Conservation (phyloP, 2,888 invertebrate species). For the Tipula confusa region DNA sequence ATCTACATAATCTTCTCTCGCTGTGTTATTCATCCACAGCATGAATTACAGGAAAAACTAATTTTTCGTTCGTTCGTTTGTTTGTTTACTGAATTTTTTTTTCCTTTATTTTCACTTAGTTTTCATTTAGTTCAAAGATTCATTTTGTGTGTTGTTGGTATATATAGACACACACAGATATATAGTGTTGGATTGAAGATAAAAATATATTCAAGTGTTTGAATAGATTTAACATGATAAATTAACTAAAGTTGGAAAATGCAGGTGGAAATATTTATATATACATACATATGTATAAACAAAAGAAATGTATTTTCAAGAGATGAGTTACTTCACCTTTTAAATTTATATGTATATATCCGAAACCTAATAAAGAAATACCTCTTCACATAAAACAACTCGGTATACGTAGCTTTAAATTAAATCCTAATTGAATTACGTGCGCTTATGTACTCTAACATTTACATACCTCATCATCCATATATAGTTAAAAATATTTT, state of each 20-base stretch:
- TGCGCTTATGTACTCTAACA: background rate
- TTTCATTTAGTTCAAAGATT: conserved; percentile 6
- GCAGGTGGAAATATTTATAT: background rate
- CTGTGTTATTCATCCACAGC: conserved; percentile 20
- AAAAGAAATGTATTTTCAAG: background rate
- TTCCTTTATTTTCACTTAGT: background rate
- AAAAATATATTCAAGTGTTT: background rate
- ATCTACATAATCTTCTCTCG: background rate
- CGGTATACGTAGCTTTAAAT: background rate
- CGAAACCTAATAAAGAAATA: background rate
- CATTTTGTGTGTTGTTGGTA: background rate
- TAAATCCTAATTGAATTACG: background rate
- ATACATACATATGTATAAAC: background rate
- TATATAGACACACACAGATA: background rate
- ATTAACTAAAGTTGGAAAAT: conserved; percentile 17
- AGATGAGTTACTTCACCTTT: too few species aligned
- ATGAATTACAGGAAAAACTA: conserved; percentile 25
- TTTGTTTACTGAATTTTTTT: background rate
- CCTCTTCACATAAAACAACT: background rate
- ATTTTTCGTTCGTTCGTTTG: conserved; percentile 15
- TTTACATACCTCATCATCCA: background rate
- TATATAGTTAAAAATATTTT: background rate
- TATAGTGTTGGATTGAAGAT: background rate
- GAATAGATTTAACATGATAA: conserved; percentile 12
- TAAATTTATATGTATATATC: background rate